phyloP scores from a whole-genome alignment of 1,140 invertebrate species.

The Lucilia sericata region DNA sequence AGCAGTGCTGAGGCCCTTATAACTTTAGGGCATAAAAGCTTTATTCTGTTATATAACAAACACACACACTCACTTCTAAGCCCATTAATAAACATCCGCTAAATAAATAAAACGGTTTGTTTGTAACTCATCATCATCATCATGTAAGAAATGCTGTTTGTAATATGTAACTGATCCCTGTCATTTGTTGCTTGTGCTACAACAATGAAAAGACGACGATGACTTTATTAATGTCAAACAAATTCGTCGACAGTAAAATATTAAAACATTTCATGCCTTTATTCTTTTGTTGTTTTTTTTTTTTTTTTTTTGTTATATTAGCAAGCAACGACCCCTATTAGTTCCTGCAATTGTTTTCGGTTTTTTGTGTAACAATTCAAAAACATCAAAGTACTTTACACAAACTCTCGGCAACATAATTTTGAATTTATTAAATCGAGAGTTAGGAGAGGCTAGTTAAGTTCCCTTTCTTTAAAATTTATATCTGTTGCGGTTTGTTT shows the following conservation, averaged over 20 bases:
- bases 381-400: not conserved
- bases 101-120: not conserved
- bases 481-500: not conserved
- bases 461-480: not conserved
- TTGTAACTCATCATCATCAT: not conserved
- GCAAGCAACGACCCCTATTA: not conserved
- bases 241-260: not conserved
- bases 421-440: constrained; percentile 5
- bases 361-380: not conserved
- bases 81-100: constrained; percentile 15
- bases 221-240: constrained; percentile 16
- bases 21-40: constrained; percentile 7
- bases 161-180: not conserved
- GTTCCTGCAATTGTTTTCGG: not conserved
- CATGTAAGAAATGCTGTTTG: not conserved
- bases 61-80: not conserved
- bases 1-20: not conserved
- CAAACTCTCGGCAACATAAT: not conserved
- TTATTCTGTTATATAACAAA: not conserved
- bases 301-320: not conserved
- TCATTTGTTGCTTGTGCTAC: not conserved
- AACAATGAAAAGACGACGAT: not conserved
- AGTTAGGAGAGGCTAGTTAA: not conserved
- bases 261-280: too few species aligned
- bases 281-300: too few species aligned